These are phyloP conservation scores for Mellilla xanthometata DNA, from an alignment of 2,888 invertebrate genomes.

Conservation along the genomic window DNA sequence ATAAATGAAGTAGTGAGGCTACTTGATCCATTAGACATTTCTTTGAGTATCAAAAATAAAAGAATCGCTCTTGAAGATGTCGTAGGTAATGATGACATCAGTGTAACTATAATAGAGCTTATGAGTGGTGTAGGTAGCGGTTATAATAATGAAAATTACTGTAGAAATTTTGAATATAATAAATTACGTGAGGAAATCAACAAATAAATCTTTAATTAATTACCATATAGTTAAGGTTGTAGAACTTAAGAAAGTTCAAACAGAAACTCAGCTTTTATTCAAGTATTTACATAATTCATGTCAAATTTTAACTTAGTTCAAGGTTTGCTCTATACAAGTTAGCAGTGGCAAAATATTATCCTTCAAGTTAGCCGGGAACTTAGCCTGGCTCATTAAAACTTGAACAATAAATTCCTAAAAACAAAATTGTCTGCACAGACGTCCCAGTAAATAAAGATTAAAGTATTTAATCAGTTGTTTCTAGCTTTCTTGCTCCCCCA, in stretches of 20 bases:
- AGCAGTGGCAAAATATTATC: constrained; percentile 21
- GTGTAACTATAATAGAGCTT: constrained; percentile 41
- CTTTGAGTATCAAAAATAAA: constrained; percentile 60
- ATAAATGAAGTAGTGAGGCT: constrained; percentile 36
- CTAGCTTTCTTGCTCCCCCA: constrained; percentile 39
- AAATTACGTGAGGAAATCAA: neutral
- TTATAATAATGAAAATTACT: constrained; percentile 1
- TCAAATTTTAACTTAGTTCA: constrained; percentile 7
- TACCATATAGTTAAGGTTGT: constrained; percentile 2
- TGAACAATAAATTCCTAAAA: constrained; percentile 65
- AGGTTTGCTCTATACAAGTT: constrained; percentile 22
- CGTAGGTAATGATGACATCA: constrained; percentile 48
- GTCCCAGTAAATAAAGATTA: constrained; percentile 76
- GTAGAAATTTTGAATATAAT: neutral
- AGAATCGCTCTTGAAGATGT: constrained; percentile 47
- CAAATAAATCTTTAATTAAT: constrained; percentile 4
- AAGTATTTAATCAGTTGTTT: constrained; percentile 74
- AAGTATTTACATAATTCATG: constrained; percentile 9
- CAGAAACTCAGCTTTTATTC: constrained; percentile 3
- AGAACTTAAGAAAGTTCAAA: constrained; percentile 2
- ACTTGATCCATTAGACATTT: constrained; percentile 64
- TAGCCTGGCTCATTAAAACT: constrained; percentile 63
- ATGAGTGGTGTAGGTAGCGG: constrained; percentile 35
- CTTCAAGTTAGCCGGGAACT: constrained; percentile 39
- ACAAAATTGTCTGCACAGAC: constrained; percentile 63